Evolutionary conservation across 2,888 invertebrate species (phyloP).

Genomic region (Chymomyza procnemis): DNA sequence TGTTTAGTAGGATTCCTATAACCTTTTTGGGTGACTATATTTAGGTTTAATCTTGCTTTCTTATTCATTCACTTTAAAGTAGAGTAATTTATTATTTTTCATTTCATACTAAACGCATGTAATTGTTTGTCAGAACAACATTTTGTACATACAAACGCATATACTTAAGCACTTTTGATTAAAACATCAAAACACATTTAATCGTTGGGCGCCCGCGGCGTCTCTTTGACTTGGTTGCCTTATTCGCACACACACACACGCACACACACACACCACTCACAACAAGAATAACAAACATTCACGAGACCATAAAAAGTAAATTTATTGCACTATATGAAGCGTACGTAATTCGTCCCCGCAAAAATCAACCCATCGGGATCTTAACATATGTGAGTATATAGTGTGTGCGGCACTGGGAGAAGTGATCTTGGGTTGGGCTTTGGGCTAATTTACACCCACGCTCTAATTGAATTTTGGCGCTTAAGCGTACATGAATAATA

Average conservation of each 20-base stretch:
- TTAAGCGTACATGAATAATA: slow-evolving; percentile 14
- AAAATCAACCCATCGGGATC: not conserved
- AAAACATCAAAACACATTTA: slow-evolving; percentile 51
- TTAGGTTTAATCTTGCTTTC: too few relatives aligned
- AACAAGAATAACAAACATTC: not conserved
- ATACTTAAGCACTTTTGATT: slow-evolving; percentile 37
- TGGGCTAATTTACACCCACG: slow-evolving; percentile 56
- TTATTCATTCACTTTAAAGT: too few relatives aligned
- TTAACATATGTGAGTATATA: slow-evolving; percentile 26
- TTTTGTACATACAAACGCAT: slow-evolving; percentile 14
- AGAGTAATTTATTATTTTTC: too few relatives aligned
- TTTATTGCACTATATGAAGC: slow-evolving; percentile 45
- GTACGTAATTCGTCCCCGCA: not conserved
- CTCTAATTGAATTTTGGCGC: slow-evolving; percentile 61
- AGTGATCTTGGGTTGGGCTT: slow-evolving; percentile 47
- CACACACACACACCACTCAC: slow-evolving; percentile 3
- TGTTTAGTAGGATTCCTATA: too few relatives aligned
- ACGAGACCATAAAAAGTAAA: slow-evolving; percentile 40
- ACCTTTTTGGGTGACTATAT: too few relatives aligned
- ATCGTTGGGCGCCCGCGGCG: slow-evolving; percentile 30
- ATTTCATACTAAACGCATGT: too few relatives aligned
- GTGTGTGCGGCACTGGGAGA: slow-evolving; percentile 1
- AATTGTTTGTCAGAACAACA: not conserved
- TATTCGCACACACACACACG: not conserved
- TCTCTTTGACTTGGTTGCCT: slow-evolving; percentile 24